phyloP scores from a whole-genome alignment of 2,888 invertebrate species.

The Blastobasis adustella region DNA sequence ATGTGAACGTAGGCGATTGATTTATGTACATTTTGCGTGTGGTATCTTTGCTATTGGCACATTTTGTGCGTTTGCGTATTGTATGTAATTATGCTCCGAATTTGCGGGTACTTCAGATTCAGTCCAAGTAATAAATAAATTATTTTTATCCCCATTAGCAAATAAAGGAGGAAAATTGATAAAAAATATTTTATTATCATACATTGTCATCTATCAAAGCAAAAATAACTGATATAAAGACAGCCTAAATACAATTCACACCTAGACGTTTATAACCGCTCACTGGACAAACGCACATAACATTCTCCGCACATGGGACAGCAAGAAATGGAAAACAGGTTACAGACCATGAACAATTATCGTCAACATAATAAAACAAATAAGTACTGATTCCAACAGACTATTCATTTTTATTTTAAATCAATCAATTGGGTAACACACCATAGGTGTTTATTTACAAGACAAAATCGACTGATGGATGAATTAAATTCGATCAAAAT shows the following conservation, averaged over 20 bases:
- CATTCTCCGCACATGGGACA: conserved; percentile 9
- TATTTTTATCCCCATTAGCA: no score
- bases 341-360: conserved; percentile 3
- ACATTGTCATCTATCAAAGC: conserved; percentile 21
- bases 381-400: conserved; percentile 57
- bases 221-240: conserved; percentile 24
- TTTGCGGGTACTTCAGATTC: no score
- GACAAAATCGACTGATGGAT: conserved; percentile 34
- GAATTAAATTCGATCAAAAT: conserved; percentile 24
- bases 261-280: conserved; percentile 15
- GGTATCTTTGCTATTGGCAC: no score
- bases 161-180: background rate
- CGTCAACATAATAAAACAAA: conserved; percentile 42
- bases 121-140: no score
- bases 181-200: conserved; percentile 25
- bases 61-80: no score
- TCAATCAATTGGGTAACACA: conserved; percentile 60
- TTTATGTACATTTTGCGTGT: no score
- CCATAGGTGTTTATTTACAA: conserved; percentile 70
- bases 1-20: no score
- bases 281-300: conserved; percentile 16
- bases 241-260: conserved; percentile 17
- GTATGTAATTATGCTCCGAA: no score
- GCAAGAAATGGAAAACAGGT: conserved; percentile 10
- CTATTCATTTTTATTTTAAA: conserved; percentile 68